A percentile compares a stretch with the other conserved stretches of the same genome.
These are phyloP conservation scores for Petrocephalus zakoni DNA, from an alignment of 2,113 vertebrate genomes.

Conservation along the genomic window DNA sequence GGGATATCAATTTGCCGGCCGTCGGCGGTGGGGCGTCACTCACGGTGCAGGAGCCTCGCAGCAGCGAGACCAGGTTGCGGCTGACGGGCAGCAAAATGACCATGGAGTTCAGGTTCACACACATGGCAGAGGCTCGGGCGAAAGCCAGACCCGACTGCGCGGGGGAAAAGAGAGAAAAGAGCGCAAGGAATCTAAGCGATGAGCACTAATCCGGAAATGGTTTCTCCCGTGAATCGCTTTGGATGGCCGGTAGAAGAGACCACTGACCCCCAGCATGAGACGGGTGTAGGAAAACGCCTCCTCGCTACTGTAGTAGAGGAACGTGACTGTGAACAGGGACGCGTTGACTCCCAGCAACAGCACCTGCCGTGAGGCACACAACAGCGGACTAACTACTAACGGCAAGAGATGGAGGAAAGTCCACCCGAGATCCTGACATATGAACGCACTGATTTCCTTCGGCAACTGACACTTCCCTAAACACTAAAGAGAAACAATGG, in stretches of 20 bases:
- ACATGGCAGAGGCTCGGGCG: slow-evolving; percentile 70
- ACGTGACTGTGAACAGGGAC: slow-evolving; percentile 67
- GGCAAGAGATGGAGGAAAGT: neutral
- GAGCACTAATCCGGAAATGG: neutral
- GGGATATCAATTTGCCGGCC: neutral
- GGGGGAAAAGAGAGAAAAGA: slow-evolving; percentile 17
- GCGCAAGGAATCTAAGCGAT: neutral
- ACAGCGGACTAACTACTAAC: neutral
- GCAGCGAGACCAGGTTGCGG: slow-evolving; percentile 67
- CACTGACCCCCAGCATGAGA: slow-evolving; percentile 71
- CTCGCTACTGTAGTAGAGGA: slow-evolving; percentile 60
- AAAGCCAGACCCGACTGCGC: slow-evolving; percentile 66
- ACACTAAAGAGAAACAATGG: neutral
- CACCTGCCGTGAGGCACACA: slow-evolving; percentile 47
- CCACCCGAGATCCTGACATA: neutral
- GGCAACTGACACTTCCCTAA: neutral
- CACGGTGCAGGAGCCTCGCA: slow-evolving; percentile 64
- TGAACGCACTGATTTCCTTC: neutral
- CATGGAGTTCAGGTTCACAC: slow-evolving; percentile 75
- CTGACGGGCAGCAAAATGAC: slow-evolving; percentile 69
- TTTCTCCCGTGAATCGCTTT: neutral
- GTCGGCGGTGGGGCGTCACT: slow-evolving; percentile 40
- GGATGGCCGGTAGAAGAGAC: slow-evolving; percentile 15
- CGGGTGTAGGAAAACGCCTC: slow-evolving; percentile 68
- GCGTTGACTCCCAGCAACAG: slow-evolving; percentile 67